Evolutionary conservation across 35 echinoderm and acorn worm genomes (phyloP), one percentile per base, ranked within the genome.

Genomic region (Ophioderma brevispina): DNA sequence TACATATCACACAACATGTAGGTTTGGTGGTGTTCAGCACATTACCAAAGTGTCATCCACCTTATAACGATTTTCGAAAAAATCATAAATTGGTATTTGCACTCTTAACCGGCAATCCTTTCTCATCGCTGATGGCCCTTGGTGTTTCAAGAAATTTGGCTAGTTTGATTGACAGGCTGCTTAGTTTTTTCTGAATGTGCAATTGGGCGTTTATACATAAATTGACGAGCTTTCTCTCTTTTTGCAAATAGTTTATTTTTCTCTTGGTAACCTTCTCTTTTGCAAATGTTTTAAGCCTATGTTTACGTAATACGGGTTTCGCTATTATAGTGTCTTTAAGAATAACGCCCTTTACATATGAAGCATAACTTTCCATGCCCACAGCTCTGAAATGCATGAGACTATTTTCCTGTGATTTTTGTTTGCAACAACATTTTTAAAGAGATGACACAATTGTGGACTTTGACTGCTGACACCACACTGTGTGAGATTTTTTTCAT

Each of bases 221-320:
- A 6, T 37, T 92, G 18, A 76, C 19, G 75, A 76, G n/a, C 14
- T 35, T 28, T 50, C 84, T 90, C 25, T 90, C 89, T 36, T 84
- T 90, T 40, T 90, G 80, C 8, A 90, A 37, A 84, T 90, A 42
- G 31, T 33, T 70, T 8, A 15, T 23, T 1, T 55, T 25, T 1
- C 39, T 0, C 1, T 35, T 6, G 5, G 82, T 4, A 8, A 8
- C n/a, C 31, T 90, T 90, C 36, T 90, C 36, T 28, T 55, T 38
- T 14, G 82, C 63, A 79, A 92, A 92, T 37, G 90, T 92, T 85
- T 80, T 75, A 30, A 92, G 64, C 37, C 85, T 92, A 11, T 86
- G 13, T 36, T 79, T 85, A 33, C 83, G 1, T 31, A 75, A 78
- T 55, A 36, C 38, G 25, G 82, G 63, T 79, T 85, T 92, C 0